Evolutionary conservation across 2,888 invertebrate genomes (phyloP), one percentile per base, ranked within the genome.

Genomic region (Machimus atricapillus): DNA sequence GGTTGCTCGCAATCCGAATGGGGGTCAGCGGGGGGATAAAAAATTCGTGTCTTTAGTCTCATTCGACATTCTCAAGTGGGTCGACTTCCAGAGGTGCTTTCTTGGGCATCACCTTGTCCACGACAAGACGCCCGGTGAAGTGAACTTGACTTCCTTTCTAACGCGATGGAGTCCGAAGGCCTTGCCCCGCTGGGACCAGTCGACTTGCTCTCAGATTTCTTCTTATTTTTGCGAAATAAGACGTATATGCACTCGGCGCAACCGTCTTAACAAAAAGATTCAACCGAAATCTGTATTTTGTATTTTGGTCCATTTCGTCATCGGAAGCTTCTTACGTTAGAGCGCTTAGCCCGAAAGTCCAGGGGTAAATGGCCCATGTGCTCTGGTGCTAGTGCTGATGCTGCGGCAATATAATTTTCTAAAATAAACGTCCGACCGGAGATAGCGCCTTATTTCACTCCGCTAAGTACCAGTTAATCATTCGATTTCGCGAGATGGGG

Each of bases 101-200:
- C 66, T 23, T 27, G 66, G 66, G 66, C 66, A 12, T 66, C 66
- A 23, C 66, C 66, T 66, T 66, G 66, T 66, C 27, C 27, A 66
- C 66, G 27, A 27, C 66, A 46, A 46, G n/a, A n/a, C 52, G 52
- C 66, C 66, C 27, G 34, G 16, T 56, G 81, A 81, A 81, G 16
- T 56, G 81, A 81, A 81, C 81, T 81, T 81, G 81, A 81, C 81
- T 81, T 27, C 52, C 81, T 81, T 81, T 56, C 34, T 19, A 56
- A 52, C 16, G 81, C 31, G 81, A 52, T 31, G 52, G 56, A 27
- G 52, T 27, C 27, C 34, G 52, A 31, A 81, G 66, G 66, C 9
- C 27, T 66, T 23, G 66, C 66, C 23, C 19, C 19, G 27, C 66
- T 52, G 52, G 52, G n/a, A 27, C 58, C 7, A 23, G 23, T 58